Evolutionary conservation across 1,140 invertebrate genomes (phyloP), one percentile per base, ranked within the genome.

Genomic region (Drosophila navojoa): DNA sequence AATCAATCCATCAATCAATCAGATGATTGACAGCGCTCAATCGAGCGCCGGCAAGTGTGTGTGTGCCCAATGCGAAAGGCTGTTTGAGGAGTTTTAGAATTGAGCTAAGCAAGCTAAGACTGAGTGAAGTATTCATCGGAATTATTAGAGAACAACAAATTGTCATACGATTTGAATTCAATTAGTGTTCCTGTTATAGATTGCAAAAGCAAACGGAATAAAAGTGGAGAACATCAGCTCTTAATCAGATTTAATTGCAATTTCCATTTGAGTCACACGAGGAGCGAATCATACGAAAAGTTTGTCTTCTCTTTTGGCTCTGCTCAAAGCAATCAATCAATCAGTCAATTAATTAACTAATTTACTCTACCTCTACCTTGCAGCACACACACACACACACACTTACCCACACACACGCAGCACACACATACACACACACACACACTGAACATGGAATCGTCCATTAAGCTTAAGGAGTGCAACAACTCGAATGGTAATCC

Each of bases 391-490:
- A 64, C 62, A 15, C 35, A 35, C 25, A 15, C 52, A 44, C n/a
- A 22, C 35, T 10, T 25, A 53, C 40, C n/a, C 38, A 47, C 67
- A 32, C 40, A 57, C 40, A 44, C n/a, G 38, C 67, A 72, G 76
- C 76, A 63, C 60, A 53, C 60, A 52, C 61, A 64, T 52, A 22
- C 45, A 29, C 27, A 53, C 40, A 35, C 13, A 16, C 16, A 58
- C 35, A 52, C 52, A 49, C 72, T 58, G 67, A 90, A 84, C 78
- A 91, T 91, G 90, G 90, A 91, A 77, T 79, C 90, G 71, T 80
- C 79, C 76, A 87, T 84, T 77, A 91, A 87, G 82, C 79, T 79
- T 74, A 91, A 91, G 76, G 90, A 91, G 66, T 66, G 49, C 71
- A 74, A 58, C 67, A 75, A 63, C 59, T 70, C 64, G 15, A 74